Evolutionary conservation across 2,797 vertebrate species (phyloP).

Genomic region (Protosalanx chinensis): DNA sequence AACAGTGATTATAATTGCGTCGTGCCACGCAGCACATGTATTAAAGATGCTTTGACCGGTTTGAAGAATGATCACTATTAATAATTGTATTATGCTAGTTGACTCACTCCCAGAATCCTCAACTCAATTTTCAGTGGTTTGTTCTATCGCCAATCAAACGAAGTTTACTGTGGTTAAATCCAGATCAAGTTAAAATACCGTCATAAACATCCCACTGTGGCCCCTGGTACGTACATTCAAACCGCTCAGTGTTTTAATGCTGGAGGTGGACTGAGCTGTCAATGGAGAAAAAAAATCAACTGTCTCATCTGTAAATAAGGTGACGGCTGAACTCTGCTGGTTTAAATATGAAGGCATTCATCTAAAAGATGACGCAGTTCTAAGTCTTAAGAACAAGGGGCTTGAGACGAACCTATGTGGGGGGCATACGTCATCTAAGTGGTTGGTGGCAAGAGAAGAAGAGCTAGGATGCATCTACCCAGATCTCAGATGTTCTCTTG

Average conservation of each 20-base stretch:
- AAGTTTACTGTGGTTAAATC: conserved; percentile 27
- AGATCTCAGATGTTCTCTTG: neutral
- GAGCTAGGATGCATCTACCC: neutral
- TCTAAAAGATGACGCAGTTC: conserved; percentile 1
- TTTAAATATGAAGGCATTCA: conserved; percentile 47
- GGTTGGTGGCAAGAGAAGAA: conserved; percentile 1
- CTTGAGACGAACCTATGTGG: neutral
- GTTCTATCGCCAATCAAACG: conserved; percentile 20
- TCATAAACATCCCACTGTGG: conserved; percentile 34
- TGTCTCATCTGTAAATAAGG: conserved; percentile 23
- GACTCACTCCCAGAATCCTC: too few species aligned
- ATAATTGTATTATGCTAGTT: too few species aligned
- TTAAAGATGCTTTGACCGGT: too few species aligned
- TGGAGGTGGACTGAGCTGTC: conserved; percentile 53
- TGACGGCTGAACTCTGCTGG: conserved; percentile 23
- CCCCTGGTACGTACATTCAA: conserved; percentile 68
- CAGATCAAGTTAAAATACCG: conserved; percentile 21
- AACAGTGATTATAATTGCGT: neutral
- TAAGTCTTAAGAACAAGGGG: neutral
- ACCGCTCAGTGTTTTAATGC: conserved; percentile 50
- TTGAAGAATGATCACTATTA: too few species aligned
- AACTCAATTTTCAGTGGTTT: conserved; percentile 16
- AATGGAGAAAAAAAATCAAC: conserved; percentile 29
- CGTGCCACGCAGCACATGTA: too few species aligned
- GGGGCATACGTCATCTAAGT: neutral